A percentile compares a stretch with the other conserved stretches of the same genome.
These are phyloP conservation scores for Cranoglanis bouderius DNA, from an alignment of 2,113 vertebrate genomes.

Conservation along the genomic window DNA sequence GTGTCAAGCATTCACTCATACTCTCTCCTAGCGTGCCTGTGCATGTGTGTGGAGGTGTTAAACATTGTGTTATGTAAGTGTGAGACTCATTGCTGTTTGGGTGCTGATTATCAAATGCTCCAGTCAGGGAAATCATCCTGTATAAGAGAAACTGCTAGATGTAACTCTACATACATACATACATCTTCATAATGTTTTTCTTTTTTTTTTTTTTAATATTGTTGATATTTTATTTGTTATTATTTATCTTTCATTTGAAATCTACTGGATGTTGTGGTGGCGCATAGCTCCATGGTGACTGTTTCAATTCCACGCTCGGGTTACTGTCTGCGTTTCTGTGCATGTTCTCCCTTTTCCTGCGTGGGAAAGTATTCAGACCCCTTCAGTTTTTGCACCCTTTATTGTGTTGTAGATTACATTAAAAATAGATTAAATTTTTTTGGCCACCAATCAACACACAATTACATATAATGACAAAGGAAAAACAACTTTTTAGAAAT, in stretches of 20 bases:
- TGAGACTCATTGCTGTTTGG: not conserved
- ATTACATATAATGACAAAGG: not conserved
- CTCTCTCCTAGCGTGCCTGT: not conserved
- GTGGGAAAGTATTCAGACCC: no score
- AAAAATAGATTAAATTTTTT: not conserved
- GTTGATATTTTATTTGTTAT: not conserved
- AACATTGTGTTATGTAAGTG: conserved; percentile 8
- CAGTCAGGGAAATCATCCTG: not conserved
- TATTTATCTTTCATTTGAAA: not conserved
- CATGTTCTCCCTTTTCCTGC: no score
- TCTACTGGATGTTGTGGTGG: not conserved
- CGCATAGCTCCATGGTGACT: not conserved
- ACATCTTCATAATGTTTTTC: not conserved
- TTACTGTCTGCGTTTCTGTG: not conserved
- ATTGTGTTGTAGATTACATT: not conserved
- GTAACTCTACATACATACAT: not conserved
- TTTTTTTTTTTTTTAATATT: not conserved
- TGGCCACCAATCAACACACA: not conserved
- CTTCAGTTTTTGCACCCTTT: not conserved
- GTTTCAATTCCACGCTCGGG: not conserved
- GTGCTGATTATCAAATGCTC: not conserved
- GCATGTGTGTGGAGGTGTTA: not conserved
- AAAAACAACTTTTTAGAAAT: not conserved
- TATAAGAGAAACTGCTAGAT: not conserved
- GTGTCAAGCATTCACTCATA: not conserved